Percentiles rank a stretch among this genome's conserved stretches.
These are phyloP conservation scores for Galerucella nymphaeae DNA, from an alignment of 2,888 invertebrate species.

Conservation along the genomic window DNA sequence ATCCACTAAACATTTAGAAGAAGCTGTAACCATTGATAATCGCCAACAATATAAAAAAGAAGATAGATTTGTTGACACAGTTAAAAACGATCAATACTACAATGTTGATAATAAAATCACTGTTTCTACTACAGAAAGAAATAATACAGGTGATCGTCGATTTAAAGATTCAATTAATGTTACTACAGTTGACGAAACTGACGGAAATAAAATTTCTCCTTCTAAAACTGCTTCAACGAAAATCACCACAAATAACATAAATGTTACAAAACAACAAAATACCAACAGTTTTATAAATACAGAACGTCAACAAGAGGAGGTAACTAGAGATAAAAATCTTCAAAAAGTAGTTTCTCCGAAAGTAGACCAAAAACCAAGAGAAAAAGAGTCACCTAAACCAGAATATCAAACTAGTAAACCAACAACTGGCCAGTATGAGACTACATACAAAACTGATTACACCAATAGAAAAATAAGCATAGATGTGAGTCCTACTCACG, in stretches of 20 bases:
- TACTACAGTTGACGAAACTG: slow-evolving; percentile 12
- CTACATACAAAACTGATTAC: slow-evolving; percentile 72
- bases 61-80: slow-evolving; percentile 23
- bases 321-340: slow-evolving; percentile 33
- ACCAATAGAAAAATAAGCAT: slow-evolving; percentile 70
- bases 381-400: slow-evolving; percentile 55
- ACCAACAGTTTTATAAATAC: slow-evolving; percentile 52
- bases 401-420: slow-evolving; percentile 58
- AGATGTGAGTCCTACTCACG: slow-evolving; percentile 78
- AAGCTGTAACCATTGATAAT: slow-evolving; percentile 11
- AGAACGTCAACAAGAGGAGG: slow-evolving; percentile 50
- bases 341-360: neutral
- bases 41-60: slow-evolving; percentile 17
- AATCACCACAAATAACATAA: neutral
- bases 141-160: neutral
- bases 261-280: slow-evolving; percentile 5
- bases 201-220: slow-evolving; percentile 16
- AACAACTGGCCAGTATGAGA: slow-evolving; percentile 68
- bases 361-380: slow-evolving; percentile 48
- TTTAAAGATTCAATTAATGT: neutral
- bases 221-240: neutral
- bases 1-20: slow-evolving; percentile 11
- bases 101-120: slow-evolving; percentile 11
- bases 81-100: neutral
- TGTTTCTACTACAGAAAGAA: slow-evolving; percentile 5